A percentile compares a stretch with the other conserved stretches of the same genome.
Evolutionary conservation across 1,140 invertebrate species (phyloP).

Genomic region (Euura saliciscinereae): DNA sequence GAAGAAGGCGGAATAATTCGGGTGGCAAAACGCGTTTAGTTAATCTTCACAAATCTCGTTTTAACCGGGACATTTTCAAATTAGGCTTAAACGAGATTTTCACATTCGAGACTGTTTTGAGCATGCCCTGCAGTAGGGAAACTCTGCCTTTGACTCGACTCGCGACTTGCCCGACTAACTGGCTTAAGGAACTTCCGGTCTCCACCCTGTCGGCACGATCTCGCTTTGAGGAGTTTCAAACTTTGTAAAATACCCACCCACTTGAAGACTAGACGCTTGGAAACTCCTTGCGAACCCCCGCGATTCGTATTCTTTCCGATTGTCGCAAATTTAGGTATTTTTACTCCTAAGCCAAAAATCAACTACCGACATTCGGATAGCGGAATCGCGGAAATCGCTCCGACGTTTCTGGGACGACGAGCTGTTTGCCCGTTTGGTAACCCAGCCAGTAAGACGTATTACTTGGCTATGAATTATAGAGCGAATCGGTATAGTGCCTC

Average conservation of each 20-base stretch:
- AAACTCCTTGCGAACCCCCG: background rate
- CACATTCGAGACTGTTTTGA: background rate
- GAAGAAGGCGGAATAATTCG: background rate
- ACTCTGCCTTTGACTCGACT: background rate
- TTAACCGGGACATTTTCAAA: background rate
- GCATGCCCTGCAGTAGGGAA: too few species aligned
- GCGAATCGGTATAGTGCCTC: conserved; percentile 30
- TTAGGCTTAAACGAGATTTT: conserved; percentile 5
- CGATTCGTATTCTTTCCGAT: background rate
- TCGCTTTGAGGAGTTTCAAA: conserved; percentile 2
- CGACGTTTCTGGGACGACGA: background rate
- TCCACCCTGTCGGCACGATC: background rate
- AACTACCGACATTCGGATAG: background rate
- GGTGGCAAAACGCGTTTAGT: background rate
- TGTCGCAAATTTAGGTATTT: too few species aligned
- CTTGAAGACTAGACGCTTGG: background rate
- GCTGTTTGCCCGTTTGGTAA: conserved; percentile 8
- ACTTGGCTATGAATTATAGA: conserved; percentile 54
- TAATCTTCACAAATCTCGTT: background rate
- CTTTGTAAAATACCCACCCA: background rate
- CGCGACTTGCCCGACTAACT: background rate
- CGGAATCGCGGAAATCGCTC: background rate
- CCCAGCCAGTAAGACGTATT: conserved; percentile 51
- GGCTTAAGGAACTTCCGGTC: background rate
- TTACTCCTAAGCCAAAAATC: background rate